These are phyloP conservation scores for Melanotaenia maccullochi DNA, from an alignment of 2,797 vertebrate species.

Conservation along the genomic window DNA sequence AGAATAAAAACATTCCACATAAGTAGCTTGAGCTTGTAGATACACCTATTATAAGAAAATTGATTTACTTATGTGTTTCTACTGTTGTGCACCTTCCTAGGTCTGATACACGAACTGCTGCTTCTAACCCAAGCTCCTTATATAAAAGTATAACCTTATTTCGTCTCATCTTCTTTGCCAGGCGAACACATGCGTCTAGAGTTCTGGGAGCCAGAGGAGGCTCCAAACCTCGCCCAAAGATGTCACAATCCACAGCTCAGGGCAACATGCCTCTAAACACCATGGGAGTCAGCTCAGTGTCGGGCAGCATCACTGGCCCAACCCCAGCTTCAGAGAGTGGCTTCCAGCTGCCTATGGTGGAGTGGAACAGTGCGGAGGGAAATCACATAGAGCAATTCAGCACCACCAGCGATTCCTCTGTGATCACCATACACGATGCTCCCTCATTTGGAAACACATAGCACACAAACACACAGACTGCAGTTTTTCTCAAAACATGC, in stretches of 20 bases:
- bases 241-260: slow-evolving; percentile 66
- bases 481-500: slow-evolving; percentile 11
- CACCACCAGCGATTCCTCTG: slow-evolving; percentile 71
- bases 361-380: slow-evolving; percentile 53
- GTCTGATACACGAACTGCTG: background rate
- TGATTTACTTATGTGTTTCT: background rate
- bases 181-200: slow-evolving; percentile 78
- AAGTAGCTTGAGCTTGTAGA: background rate
- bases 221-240: slow-evolving; percentile 73
- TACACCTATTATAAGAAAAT: background rate
- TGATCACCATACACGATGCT: slow-evolving; percentile 72
- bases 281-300: slow-evolving; percentile 52
- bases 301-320: slow-evolving; percentile 50
- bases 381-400: slow-evolving; percentile 71
- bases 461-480: slow-evolving; percentile 21
- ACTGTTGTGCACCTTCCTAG: background rate
- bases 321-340: slow-evolving; percentile 40
- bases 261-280: slow-evolving; percentile 65
- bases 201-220: slow-evolving; percentile 65
- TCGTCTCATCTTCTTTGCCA: slow-evolving; percentile 33
- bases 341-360: slow-evolving; percentile 65
- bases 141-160: background rate
- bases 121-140: too few species aligned
- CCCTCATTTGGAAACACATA: slow-evolving; percentile 78
- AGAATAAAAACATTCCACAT: background rate